Base-by-base conservation (phyloP, 2,888 invertebrate species). In the Tryphoninae sp. region DNA sequence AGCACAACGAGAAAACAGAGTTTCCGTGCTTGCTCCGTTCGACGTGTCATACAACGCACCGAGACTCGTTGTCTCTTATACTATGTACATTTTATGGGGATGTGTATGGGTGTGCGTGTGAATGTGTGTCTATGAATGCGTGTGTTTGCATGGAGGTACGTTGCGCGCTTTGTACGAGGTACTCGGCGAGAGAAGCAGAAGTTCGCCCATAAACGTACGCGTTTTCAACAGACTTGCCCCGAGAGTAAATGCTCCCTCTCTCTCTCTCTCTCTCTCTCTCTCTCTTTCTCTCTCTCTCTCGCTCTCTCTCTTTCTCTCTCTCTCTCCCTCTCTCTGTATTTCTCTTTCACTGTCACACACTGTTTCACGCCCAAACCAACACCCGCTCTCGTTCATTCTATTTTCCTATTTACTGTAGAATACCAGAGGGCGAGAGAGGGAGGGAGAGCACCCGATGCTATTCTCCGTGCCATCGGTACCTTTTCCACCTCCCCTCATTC, bases 1-100 rank as follows among this genome's bases (percentile, higher is more conserved):
- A 45, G 65, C 19, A 40, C 19, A 40, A 62, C 69, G 69, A 64
- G 45, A 11, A 59, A 69, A 73, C 72, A 68, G 55, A 80, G 76
- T 80, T 76, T 76, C 9, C 75, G 59, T 26, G 62, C 40, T 51
- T 55, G 67, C 26, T 58, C 58, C 71, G 59, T 79, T 79, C 64
- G 53, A 74, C 74, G 74, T 65, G 69, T 77, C 71, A 55, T 51
- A 69, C 62, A 77, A 53, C 62, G 69, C 49, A 79, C 73, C 33
- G 19, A 73, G 23, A 73, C 67, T 67, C 19, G n/a, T 9, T 8
- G 19, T 40, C 16, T 51, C 13, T 26, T 51, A 11, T 58, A 61
- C 33, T 26, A 53, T n/a, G 33, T 11, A 49, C 23, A n/a, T 13
- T 16, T 40, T 40, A 23, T 13, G 8, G 72, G 13, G 49, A 67